Percentiles rank a stretch among this genome's conserved stretches.
These are phyloP conservation scores for Diabrotica undecimpunctata DNA, from an alignment of 1,140 invertebrate genomes.

Conservation along the genomic window DNA sequence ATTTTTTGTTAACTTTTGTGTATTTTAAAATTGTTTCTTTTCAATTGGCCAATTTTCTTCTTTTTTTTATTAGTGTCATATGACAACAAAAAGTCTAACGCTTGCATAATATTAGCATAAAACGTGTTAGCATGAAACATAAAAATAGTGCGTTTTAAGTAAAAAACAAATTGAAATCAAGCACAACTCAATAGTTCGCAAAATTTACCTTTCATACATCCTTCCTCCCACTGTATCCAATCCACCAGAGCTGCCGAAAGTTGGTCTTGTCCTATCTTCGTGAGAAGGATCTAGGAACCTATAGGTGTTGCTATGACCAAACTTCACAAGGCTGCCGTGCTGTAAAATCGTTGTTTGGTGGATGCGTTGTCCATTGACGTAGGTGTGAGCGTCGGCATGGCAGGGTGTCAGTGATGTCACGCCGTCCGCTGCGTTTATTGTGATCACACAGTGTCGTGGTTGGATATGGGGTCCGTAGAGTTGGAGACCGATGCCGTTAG, in stretches of 20 bases:
- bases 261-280: conserved; percentile 68
- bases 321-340: conserved; percentile 84
- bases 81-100: too few relatives aligned
- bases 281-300: conserved; percentile 88
- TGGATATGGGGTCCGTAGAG: conserved; percentile 80
- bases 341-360: conserved; percentile 87
- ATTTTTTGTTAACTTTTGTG: too few relatives aligned
- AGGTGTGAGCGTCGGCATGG: conserved; percentile 87
- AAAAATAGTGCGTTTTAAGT: too few relatives aligned
- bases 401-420: conserved; percentile 92
- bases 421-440: conserved; percentile 67
- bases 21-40: too few relatives aligned
- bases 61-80: too few relatives aligned
- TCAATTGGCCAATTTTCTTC: too few relatives aligned
- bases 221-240: conserved; percentile 71
- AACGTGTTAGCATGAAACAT: too few relatives aligned
- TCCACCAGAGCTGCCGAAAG: conserved; percentile 49
- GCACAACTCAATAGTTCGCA: too few relatives aligned
- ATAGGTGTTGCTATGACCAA: conserved; percentile 88
- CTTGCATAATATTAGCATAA: too few relatives aligned
- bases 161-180: too few relatives aligned
- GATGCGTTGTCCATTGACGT: conserved; percentile 88
- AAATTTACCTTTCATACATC: conserved; percentile 69
- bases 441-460: conserved; percentile 90
- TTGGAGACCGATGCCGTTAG: conserved; percentile 61